A percentile compares a stretch with the other conserved stretches of the same genome.
Conservation (phyloP, 2,797 vertebrate genomes). For the Neosilurus hyrtlii region DNA sequence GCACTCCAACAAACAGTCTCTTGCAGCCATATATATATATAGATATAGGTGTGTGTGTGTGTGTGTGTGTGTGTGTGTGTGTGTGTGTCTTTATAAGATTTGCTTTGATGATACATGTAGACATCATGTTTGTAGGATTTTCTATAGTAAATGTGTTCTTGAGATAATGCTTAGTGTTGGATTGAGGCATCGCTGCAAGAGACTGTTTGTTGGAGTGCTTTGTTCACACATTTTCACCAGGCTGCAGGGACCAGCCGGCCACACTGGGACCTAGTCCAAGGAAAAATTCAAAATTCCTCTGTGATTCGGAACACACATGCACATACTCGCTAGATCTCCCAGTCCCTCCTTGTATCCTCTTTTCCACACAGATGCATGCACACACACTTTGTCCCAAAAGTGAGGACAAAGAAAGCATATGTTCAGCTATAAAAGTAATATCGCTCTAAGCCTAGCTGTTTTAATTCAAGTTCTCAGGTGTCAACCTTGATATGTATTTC, state of each 20-base stretch:
- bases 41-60: too few relatives aligned
- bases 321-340: conserved; percentile 1
- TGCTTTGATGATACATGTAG: background rate
- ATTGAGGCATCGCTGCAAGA: conserved; percentile 8
- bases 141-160: background rate
- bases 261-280: conserved; percentile 50
- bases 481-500: background rate
- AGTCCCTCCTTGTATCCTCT: conserved; percentile 5
- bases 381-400: background rate
- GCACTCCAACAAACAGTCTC: too few relatives aligned
- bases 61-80: too few relatives aligned
- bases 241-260: conserved; percentile 54
- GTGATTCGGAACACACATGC: conserved; percentile 33
- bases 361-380: background rate
- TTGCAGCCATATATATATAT: too few relatives aligned
- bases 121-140: background rate
- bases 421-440: conserved; percentile 1
- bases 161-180: conserved; percentile 7
- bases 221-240: conserved; percentile 53
- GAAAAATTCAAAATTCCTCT: conserved; percentile 51
- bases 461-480: background rate
- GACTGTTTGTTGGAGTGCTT: conserved; percentile 44
- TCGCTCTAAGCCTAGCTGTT: background rate
- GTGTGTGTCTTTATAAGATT: too few relatives aligned
- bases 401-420: background rate